A percentile compares a stretch with the other conserved stretches of the same genome.
phyloP scores from a whole-genome alignment of 1,140 invertebrate species.

The Dendrolimus kikuchii region DNA sequence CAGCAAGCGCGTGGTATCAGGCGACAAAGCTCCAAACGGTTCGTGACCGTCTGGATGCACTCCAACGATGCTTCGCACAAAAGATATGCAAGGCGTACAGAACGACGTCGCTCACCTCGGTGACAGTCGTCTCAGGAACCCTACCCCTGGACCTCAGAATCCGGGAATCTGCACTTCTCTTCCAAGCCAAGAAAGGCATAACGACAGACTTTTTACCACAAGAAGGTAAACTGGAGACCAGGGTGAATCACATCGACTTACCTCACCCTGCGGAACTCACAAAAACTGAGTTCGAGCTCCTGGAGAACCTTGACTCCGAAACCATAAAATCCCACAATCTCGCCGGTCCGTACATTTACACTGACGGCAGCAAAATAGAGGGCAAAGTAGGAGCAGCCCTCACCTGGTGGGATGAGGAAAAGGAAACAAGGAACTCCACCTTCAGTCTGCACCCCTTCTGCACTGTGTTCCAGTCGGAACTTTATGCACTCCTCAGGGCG shows the following conservation, averaged over 20 bases:
- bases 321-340: slow-evolving; percentile 2
- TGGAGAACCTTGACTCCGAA: slow-evolving; percentile 6
- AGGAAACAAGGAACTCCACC: slow-evolving; percentile 9
- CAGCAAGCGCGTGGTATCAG: no score
- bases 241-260: background rate
- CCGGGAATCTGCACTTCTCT: slow-evolving; percentile 14
- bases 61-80: slow-evolving; percentile 15
- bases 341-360: slow-evolving; percentile 19
- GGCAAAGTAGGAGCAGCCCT: slow-evolving; percentile 22
- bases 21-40: no score
- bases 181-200: slow-evolving; percentile 12
- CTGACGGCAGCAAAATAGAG: slow-evolving; percentile 22
- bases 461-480: no score
- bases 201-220: slow-evolving; percentile 10
- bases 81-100: slow-evolving; percentile 18
- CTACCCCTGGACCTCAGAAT: slow-evolving; percentile 19
- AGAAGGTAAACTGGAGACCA: slow-evolving; percentile 2
- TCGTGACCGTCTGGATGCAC: no score
- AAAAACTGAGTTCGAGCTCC: slow-evolving; percentile 6
- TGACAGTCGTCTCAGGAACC: slow-evolving; percentile 10
- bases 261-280: slow-evolving; percentile 7
- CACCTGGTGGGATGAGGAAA: slow-evolving; percentile 18
- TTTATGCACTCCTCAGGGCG: no score
- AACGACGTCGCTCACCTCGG: slow-evolving; percentile 14
- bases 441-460: no score